These are phyloP conservation scores for Drosophila novamexicana DNA, from an alignment of 1,140 invertebrate species.

Conservation along the genomic window DNA sequence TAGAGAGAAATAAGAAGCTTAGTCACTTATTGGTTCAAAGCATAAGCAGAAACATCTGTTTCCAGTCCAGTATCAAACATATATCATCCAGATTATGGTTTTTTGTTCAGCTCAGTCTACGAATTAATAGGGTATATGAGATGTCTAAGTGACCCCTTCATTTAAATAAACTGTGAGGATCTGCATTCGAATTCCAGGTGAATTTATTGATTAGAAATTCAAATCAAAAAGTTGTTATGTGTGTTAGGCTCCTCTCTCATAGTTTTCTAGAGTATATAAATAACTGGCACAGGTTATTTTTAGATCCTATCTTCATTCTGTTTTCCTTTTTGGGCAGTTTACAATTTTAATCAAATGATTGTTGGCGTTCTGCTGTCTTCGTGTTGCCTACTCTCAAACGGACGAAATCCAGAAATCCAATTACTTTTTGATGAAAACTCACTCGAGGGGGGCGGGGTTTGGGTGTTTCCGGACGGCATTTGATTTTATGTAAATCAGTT, in stretches of 20 bases:
- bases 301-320: slow-evolving; percentile 30
- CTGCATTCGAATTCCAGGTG: no score
- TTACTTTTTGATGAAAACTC: slow-evolving; percentile 69
- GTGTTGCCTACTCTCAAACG: neutral
- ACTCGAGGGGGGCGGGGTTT: neutral
- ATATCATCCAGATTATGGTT: no score
- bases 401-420: slow-evolving; percentile 56
- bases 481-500: slow-evolving; percentile 75
- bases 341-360: slow-evolving; percentile 70
- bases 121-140: no score
- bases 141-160: no score
- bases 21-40: no score
- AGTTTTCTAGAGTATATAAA: slow-evolving; percentile 12
- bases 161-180: no score
- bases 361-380: slow-evolving; percentile 39
- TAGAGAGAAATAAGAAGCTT: no score
- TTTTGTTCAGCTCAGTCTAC: no score
- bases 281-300: slow-evolving; percentile 54
- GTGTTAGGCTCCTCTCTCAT: neutral
- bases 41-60: no score
- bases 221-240: no score
- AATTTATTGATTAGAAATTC: no score
- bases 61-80: no score
- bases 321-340: slow-evolving; percentile 24
- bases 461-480: slow-evolving; percentile 37